A percentile compares a stretch with the other conserved stretches of the same genome.
These are phyloP conservation scores for Iselma pallidipennis DNA, from an alignment of 2,888 invertebrate species.

Conservation along the genomic window DNA sequence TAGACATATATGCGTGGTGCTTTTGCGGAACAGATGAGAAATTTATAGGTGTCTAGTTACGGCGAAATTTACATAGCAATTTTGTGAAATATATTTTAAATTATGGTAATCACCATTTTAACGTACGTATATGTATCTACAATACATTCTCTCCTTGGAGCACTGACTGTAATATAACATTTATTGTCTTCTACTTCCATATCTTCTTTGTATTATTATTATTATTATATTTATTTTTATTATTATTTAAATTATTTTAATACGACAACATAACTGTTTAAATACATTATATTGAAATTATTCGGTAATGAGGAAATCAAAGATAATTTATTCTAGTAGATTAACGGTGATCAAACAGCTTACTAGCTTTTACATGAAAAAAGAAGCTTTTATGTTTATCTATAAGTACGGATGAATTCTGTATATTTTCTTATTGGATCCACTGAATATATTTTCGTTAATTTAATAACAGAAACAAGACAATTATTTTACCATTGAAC, in stretches of 20 bases:
- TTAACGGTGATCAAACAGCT: not conserved
- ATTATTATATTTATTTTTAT: not conserved
- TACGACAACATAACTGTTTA: not conserved
- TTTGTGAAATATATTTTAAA: conserved; percentile 29
- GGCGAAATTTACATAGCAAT: conserved; percentile 30
- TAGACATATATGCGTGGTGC: conserved; percentile 4
- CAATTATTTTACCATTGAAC: too few relatives aligned
- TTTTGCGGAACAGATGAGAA: conserved; percentile 27
- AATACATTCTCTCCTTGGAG: conserved; percentile 28
- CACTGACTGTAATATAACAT: not conserved
- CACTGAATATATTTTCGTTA: too few relatives aligned
- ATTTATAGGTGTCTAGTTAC: conserved; percentile 30
- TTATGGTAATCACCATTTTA: conserved; percentile 33
- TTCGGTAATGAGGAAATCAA: conserved; percentile 2
- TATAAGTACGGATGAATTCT: too few relatives aligned
- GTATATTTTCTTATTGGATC: too few relatives aligned
- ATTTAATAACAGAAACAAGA: too few relatives aligned
- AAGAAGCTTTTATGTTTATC: too few relatives aligned
- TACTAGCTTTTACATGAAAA: too few relatives aligned
- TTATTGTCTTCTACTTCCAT: too few relatives aligned
- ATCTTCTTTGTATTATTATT: not conserved
- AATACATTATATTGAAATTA: not conserved
- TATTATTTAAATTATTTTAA: not conserved
- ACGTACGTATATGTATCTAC: conserved; percentile 18
- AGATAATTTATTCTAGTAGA: not conserved